phyloP scores from a whole-genome alignment of 1,140 invertebrate species.

The Berghia stephanieae region DNA sequence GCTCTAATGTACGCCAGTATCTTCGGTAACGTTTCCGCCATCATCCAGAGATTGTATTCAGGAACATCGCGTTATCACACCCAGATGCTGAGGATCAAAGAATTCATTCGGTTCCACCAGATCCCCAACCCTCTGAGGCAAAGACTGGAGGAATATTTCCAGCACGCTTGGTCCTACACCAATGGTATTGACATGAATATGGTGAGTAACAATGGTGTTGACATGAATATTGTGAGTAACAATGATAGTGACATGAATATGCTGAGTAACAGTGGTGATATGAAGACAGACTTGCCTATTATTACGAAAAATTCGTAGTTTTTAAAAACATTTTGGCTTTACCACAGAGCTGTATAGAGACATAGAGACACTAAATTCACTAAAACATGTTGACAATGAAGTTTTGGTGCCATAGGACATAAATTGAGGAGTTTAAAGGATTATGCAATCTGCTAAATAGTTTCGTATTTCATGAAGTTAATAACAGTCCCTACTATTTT shows the following conservation, averaged over 20 bases:
- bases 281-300: no score
- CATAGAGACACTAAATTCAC: no score
- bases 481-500: no score
- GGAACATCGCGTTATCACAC: constrained; percentile 98
- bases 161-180: constrained; percentile 99
- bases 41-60: constrained; percentile 97
- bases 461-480: no score
- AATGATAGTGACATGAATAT: constrained; percentile 99
- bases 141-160: constrained; percentile 97
- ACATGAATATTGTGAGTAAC: constrained; percentile 86
- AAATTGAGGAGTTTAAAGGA: no score
- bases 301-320: no score
- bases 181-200: constrained; percentile 99
- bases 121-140: constrained; percentile 97
- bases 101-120: constrained; percentile 99
- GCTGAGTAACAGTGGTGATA: constrained; percentile 83
- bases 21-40: constrained; percentile 98
- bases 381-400: no score
- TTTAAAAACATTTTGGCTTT: no score
- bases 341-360: neutral
- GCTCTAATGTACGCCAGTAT: constrained; percentile 99
- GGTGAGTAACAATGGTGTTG: constrained; percentile 86
- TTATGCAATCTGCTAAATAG: no score
- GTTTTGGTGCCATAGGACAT: no score
- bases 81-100: constrained; percentile 92